Conservation (phyloP, 2,113 vertebrate species). For the Henicopernis longicauda region DNA sequence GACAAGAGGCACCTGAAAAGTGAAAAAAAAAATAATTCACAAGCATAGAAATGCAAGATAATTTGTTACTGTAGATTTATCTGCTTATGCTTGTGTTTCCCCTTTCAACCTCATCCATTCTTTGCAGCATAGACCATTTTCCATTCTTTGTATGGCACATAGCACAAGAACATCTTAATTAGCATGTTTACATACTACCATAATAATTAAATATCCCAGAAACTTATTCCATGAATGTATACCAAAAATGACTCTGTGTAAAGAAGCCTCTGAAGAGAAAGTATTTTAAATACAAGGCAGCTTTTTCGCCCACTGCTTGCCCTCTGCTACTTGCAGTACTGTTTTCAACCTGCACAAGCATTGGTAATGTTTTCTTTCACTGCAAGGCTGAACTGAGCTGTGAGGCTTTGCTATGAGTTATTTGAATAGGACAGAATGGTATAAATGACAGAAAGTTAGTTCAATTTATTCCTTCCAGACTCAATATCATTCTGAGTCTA, state of each 20-base stretch:
- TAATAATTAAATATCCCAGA: not conserved
- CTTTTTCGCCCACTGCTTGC: not conserved
- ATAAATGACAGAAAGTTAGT: not conserved
- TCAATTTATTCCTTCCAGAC: not conserved
- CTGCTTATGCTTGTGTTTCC: not conserved
- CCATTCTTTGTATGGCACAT: not conserved
- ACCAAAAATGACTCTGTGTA: not conserved
- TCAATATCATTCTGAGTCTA: not conserved
- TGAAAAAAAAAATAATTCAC: not conserved
- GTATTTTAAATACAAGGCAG: not conserved
- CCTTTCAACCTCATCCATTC: not conserved
- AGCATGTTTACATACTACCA: not conserved
- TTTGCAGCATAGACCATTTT: not conserved
- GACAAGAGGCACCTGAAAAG: not conserved
- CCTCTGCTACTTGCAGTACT: not conserved
- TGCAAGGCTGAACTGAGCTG: not conserved
- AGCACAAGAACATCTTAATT: not conserved
- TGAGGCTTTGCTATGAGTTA: rapidly evolving
- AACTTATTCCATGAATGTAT: not conserved
- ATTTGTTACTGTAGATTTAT: not conserved
- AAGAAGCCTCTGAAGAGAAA: not conserved
- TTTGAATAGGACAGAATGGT: not conserved
- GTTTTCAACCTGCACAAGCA: not conserved
- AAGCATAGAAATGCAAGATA: not conserved
- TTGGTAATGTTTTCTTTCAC: not conserved